Base-by-base conservation (phyloP, 2,113 vertebrate species). In the rabbit (Oryctolagus cuniculus) region DNA sequence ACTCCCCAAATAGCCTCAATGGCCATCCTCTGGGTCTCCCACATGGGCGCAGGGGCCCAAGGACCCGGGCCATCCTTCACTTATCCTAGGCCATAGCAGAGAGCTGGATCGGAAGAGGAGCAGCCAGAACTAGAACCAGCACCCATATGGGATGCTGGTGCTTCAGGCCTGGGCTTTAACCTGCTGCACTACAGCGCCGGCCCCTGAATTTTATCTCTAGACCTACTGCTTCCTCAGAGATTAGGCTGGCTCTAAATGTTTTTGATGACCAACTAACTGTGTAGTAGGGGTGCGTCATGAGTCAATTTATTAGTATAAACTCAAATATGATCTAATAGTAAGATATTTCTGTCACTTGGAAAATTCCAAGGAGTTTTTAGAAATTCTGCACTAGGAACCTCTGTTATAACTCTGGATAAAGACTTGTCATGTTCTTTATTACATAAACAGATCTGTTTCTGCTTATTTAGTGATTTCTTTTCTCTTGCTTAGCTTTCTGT, bases 401-500 rank as follows among this genome's bases (percentile, higher is more conserved):
- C 22, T 63, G 34, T 86, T 72, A 74, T 44, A 81, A 74, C 3
- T 25, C 64, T 36, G 24, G 29, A 79, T 12, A 73, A 72, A 87
- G 53, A 53, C 31, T 12, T 79, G 51, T 58, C 51, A 64, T 22
- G 36, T 69, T 55, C 31, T 22, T 90, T 64, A 63, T 87, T 53
- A 81, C 4, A 19, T 49, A 82, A 58, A 29, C 72, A 85, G 17
- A n/a, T 44, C 36, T 78, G 27, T 92, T 75, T n/a, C n/a, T 2
- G 36, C 53, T 88, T 55, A 55, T 51, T 93, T 61, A 64, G 31
- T 64, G 55, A 16, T 89, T 82, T 22, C 8, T 82, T 82, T 70
- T 86, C 31, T 94, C 63, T 84, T 77, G 34, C 27, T 92, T 78
- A 49, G 51, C 10, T 78, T 77, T 58, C 75, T 55, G 38, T 81